Conservation (phyloP, 2,797 vertebrate genomes). For the Myripristis murdjan region DNA sequence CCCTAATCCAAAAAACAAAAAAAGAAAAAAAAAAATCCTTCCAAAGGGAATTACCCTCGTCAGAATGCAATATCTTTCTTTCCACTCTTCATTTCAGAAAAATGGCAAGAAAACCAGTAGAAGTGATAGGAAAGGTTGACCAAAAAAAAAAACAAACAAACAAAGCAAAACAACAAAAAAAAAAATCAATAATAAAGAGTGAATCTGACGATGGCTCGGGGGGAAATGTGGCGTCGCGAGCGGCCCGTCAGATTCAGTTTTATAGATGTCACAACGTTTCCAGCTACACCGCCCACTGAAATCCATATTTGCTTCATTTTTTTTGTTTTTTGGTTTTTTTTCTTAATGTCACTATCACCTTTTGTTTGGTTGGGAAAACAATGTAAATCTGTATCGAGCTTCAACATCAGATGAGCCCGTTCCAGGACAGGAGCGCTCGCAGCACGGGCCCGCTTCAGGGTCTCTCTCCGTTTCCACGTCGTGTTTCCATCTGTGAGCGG, state of each 20-base stretch:
- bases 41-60: slow-evolving; percentile 82
- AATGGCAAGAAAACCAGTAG: slow-evolving; percentile 71
- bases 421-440: slow-evolving; percentile 43
- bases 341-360: slow-evolving; percentile 36
- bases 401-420: slow-evolving; percentile 36
- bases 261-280: slow-evolving; percentile 64
- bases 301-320: slow-evolving; percentile 21
- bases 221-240: slow-evolving; percentile 52
- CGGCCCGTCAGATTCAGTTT: slow-evolving; percentile 68
- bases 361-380: slow-evolving; percentile 37
- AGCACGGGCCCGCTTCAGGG: slow-evolving; percentile 40
- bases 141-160: slow-evolving; percentile 71
- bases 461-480: slow-evolving; percentile 36
- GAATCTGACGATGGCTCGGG: slow-evolving; percentile 16
- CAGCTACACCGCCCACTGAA: slow-evolving; percentile 45
- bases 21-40: slow-evolving; percentile 60
- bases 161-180: slow-evolving; percentile 15
- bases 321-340: too few species aligned
- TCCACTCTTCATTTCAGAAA: slow-evolving; percentile 79
- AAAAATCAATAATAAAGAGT: too few species aligned
- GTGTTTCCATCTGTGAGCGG: slow-evolving; percentile 34
- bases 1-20: slow-evolving; percentile 68
- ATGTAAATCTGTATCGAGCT: slow-evolving; percentile 47
- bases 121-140: slow-evolving; percentile 81
- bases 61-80: slow-evolving; percentile 86